Percentiles rank a stretch among this genome's conserved stretches.
Evolutionary conservation across 2,113 vertebrate genomes (phyloP).

Genomic region (Nematolebias whitei): DNA sequence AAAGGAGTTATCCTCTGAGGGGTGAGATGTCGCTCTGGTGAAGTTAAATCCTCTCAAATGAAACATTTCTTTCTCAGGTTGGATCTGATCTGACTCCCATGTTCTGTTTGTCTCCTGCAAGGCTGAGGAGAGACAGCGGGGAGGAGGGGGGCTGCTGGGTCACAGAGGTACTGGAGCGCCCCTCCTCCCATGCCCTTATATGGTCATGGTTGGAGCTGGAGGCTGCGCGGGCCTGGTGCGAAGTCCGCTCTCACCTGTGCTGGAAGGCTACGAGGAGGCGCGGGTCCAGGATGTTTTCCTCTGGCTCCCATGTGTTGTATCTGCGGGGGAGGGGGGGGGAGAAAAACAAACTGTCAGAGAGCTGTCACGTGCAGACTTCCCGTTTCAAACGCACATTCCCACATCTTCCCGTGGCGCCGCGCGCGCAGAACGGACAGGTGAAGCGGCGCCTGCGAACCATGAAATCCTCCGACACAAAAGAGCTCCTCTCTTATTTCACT

Average conservation of each 20-base stretch:
- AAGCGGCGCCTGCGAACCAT: not conserved
- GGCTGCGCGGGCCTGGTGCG: conserved; percentile 61
- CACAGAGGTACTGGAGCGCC: conserved; percentile 50
- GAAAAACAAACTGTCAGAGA: conserved; percentile 39
- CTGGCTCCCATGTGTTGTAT: conserved; percentile 85
- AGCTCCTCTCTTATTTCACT: too few relatives aligned
- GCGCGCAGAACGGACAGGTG: conserved; percentile 7
- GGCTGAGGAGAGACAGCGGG: conserved; percentile 2
- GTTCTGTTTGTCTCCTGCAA: conserved; percentile 35
- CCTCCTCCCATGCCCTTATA: conserved; percentile 80
- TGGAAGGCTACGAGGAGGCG: conserved; percentile 82
- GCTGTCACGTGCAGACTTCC: conserved; percentile 32
- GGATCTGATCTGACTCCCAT: conserved; percentile 28
- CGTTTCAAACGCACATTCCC: not conserved
- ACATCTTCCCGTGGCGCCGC: conserved; percentile 5
- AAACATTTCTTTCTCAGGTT: too few relatives aligned
- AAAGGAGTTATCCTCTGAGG: too few relatives aligned
- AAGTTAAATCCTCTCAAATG: not conserved
- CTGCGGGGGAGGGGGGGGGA: conserved; percentile 52
- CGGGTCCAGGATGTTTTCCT: conserved; percentile 85
- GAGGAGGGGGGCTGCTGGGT: not conserved
- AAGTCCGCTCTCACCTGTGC: conserved; percentile 83
- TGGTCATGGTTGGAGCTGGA: conserved; percentile 67
- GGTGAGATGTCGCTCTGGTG: too few relatives aligned
- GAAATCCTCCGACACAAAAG: too few relatives aligned